Conservation (phyloP, 2,797 vertebrate species). For the Sphaeramia orbicularis region DNA sequence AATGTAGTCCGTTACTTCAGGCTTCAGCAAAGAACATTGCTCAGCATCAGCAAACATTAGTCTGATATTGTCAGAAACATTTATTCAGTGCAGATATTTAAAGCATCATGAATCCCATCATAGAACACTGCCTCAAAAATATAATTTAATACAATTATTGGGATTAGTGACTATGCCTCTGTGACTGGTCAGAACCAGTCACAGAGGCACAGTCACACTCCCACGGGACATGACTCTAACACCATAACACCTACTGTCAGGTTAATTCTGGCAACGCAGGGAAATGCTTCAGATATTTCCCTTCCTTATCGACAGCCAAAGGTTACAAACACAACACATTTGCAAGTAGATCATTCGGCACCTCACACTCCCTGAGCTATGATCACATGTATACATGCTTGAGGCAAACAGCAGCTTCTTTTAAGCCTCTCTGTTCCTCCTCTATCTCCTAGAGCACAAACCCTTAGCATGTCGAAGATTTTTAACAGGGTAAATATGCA, state of each 20-base stretch:
- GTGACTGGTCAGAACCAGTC: not conserved
- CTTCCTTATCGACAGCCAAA: conserved; percentile 49
- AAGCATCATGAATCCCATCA: conserved; percentile 3
- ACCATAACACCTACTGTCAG: not conserved
- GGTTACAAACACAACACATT: conserved; percentile 57
- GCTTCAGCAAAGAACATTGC: conserved; percentile 19
- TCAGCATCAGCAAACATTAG: conserved; percentile 5
- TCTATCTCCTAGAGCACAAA: conserved; percentile 29
- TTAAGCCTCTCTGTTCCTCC: conserved; percentile 35
- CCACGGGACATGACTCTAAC: not conserved
- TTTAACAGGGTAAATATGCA: conserved; percentile 6
- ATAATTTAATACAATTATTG: not conserved
- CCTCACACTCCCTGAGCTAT: conserved; percentile 47
- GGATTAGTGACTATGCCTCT: not conserved
- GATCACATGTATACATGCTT: conserved; percentile 52
- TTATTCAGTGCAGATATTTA: conserved; percentile 10
- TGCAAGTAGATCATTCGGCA: conserved; percentile 41
- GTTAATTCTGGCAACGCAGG: conserved; percentile 8
- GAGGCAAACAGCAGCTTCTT: conserved; percentile 46
- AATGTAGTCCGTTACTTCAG: conserved; percentile 1
- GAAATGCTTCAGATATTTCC: conserved; percentile 19
- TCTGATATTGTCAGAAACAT: conserved; percentile 8
- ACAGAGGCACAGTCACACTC: not conserved
- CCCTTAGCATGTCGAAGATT: conserved; percentile 23
- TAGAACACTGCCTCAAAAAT: not conserved